These are phyloP conservation scores for Ricordea florida DNA, from an alignment of 92 coral and sea anemone species.

Conservation along the genomic window DNA sequence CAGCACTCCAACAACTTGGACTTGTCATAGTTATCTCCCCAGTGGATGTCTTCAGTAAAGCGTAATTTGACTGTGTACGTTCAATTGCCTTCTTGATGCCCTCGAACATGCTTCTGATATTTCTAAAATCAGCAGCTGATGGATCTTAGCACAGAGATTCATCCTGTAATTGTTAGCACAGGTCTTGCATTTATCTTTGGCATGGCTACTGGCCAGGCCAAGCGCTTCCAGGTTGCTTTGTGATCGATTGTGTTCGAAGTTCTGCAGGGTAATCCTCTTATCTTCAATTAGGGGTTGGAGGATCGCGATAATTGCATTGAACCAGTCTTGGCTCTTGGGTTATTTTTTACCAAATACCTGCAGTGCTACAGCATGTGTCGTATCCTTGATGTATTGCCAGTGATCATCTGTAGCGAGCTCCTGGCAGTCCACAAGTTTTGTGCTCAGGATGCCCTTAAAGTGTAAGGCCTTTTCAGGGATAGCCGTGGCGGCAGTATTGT, in stretches of 20 bases:
- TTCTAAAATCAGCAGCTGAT: constrained; percentile 24
- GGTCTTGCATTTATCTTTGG: no score
- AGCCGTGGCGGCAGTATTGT: constrained; percentile 4
- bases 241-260: no score
- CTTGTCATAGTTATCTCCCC: not conserved
- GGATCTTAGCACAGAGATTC: no score
- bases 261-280: no score
- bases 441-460: constrained; percentile 2
- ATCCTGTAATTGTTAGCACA: no score
- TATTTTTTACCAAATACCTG: constrained; percentile 25
- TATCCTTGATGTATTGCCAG: not conserved
- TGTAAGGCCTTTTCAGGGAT: constrained; percentile 4
- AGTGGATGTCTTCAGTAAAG: constrained; percentile 13
- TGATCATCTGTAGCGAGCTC: not conserved
- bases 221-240: not conserved
- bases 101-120: constrained; percentile 35
- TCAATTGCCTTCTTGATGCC: constrained; percentile 48
- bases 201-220: not conserved
- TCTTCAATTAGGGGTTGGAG: no score
- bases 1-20: not conserved
- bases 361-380: constrained; percentile 16
- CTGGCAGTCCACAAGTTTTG: not conserved
- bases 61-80: constrained; percentile 8
- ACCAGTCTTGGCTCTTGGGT: not conserved
- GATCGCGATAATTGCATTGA: no score